These are phyloP conservation scores for Volucella zonaria DNA, from an alignment of 2,888 invertebrate species.

Conservation along the genomic window DNA sequence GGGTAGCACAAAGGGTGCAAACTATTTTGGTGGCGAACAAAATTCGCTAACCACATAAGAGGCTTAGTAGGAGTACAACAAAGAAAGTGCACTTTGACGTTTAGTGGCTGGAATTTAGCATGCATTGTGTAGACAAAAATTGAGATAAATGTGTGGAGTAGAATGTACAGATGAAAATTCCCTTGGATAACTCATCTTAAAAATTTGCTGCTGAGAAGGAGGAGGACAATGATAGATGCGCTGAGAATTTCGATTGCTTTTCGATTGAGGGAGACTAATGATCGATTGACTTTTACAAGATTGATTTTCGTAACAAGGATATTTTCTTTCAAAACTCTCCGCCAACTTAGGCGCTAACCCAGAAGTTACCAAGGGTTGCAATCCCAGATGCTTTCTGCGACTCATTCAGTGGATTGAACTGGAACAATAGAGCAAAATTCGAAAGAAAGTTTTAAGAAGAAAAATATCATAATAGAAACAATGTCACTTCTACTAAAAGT, in stretches of 20 bases:
- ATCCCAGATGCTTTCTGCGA: no score
- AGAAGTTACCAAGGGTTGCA: no score
- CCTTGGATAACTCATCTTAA: neutral
- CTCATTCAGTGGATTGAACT: no score
- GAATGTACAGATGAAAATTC: neutral
- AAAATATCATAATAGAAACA: no score
- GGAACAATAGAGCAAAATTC: no score
- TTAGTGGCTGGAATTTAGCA: slow-evolving; percentile 42
- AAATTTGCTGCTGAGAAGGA: neutral
- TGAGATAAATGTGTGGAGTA: slow-evolving; percentile 33
- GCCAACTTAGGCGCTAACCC: no score
- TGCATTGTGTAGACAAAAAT: slow-evolving; percentile 43
- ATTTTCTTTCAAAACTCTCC: no score
- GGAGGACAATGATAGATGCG: slow-evolving; percentile 27
- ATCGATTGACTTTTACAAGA: neutral
- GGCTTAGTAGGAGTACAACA: slow-evolving; percentile 35
- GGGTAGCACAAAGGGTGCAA: slow-evolving; percentile 33
- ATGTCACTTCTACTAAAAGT: no score
- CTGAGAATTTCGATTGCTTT: no score
- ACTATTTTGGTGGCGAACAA: slow-evolving; percentile 41
- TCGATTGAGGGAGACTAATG: neutral
- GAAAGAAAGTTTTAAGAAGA: no score
- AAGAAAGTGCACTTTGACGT: slow-evolving; percentile 58
- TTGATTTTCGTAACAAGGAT: no score
- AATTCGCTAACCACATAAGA: slow-evolving; percentile 50